phyloP scores from a whole-genome alignment of 2,888 invertebrate genomes.

The Branchinecta sandiegonensis region DNA sequence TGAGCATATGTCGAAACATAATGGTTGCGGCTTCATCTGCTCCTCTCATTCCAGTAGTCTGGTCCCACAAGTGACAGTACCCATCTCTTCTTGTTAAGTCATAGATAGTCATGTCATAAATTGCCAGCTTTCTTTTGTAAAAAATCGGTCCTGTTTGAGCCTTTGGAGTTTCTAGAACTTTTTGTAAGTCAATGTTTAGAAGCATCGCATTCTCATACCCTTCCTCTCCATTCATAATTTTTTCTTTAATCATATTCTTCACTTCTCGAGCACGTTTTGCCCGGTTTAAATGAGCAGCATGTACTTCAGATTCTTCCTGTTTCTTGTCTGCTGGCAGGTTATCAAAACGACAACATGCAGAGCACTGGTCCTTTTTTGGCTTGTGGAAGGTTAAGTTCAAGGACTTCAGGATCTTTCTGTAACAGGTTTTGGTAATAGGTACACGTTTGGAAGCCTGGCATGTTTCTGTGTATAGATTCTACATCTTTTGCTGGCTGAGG shows the following conservation, averaged over 20 bases:
- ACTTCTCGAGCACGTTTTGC: neutral
- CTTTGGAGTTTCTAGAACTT: slow-evolving; percentile 11
- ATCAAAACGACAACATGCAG: slow-evolving; percentile 6
- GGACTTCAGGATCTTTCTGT: slow-evolving; percentile 5
- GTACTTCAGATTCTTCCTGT: slow-evolving; percentile 7
- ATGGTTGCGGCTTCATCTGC: slow-evolving; percentile 9
- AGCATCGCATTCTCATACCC: neutral
- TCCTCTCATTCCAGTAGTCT: neutral
- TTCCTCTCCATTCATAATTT: neutral
- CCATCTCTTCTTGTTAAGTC: neutral
- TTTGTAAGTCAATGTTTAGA: neutral
- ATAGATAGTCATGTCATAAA: neutral
- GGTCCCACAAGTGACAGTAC: neutral
- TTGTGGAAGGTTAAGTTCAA: neutral
- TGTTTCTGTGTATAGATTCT: neutral
- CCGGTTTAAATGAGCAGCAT: slow-evolving; percentile 2
- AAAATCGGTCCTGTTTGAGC: neutral
- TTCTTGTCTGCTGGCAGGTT: slow-evolving; percentile 7
- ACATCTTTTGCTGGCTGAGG: neutral
- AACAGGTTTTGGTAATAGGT: neutral
- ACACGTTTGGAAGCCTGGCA: neutral
- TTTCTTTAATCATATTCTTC: neutral
- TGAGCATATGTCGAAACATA: slow-evolving; percentile 1
- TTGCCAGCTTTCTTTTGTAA: neutral
- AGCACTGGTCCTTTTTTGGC: slow-evolving; percentile 10